phyloP scores from a whole-genome alignment of 2,888 invertebrate genomes.

The Trissolcus brochymenae region DNA sequence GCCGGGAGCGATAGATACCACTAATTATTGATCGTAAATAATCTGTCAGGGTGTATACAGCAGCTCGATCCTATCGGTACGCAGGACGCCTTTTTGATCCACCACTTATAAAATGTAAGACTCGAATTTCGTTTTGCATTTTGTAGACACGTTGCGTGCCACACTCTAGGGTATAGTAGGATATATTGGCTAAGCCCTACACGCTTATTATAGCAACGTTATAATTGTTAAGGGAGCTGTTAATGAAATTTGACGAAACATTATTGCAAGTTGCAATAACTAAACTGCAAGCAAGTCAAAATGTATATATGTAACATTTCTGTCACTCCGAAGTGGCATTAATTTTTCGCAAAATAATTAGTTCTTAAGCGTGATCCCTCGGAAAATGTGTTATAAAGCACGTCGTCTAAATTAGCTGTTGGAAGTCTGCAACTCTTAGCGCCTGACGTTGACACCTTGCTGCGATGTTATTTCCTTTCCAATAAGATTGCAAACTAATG shows the following conservation, averaged over 20 bases:
- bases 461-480: conserved; percentile 54
- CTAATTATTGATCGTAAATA: conserved; percentile 77
- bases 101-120: conserved; percentile 62
- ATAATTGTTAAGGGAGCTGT: conserved; percentile 68
- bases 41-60: conserved; percentile 68
- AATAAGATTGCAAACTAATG: conserved; percentile 48
- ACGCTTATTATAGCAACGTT: conserved; percentile 71
- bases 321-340: no score
- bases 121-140: conserved; percentile 52
- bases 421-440: conserved; percentile 24
- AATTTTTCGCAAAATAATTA: no score
- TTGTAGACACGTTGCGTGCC: conserved; percentile 39
- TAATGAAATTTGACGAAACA: no score
- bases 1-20: conserved; percentile 77
- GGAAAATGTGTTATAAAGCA: conserved; percentile 9
- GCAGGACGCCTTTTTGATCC: conserved; percentile 59
- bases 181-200: conserved; percentile 70
- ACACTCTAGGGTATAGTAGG: conserved; percentile 68
- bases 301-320: no score
- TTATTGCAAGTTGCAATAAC: no score
- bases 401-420: conserved; percentile 32
- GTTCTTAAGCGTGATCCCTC: no score
- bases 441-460: conserved; percentile 58
- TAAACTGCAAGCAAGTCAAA: no score
- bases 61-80: conserved; percentile 70